Conservation (phyloP, 2,888 invertebrate genomes). For the Allacma fusca region DNA sequence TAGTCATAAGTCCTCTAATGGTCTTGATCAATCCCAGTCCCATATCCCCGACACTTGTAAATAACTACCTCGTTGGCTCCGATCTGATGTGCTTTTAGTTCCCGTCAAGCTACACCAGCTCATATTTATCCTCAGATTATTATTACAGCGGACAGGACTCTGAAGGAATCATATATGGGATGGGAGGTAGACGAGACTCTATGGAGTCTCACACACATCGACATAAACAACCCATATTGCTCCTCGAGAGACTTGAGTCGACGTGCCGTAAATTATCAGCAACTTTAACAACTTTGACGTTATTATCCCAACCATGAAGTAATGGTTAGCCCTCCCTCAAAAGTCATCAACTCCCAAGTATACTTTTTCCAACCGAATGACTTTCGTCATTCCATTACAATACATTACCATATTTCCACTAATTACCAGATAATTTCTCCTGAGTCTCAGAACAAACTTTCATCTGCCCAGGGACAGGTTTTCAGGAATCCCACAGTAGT, state of each 20-base stretch:
- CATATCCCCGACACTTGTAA: not conserved
- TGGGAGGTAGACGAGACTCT: not conserved
- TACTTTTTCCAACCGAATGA: not conserved
- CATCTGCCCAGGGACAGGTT: no score
- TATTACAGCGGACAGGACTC: not conserved
- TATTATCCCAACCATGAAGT: constrained; percentile 6
- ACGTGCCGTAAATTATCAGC: not conserved
- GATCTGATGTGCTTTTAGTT: not conserved
- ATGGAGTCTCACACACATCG: no score
- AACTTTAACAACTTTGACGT: not conserved
- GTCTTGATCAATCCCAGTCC: not conserved
- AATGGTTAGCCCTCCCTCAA: not conserved
- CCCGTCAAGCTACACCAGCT: not conserved
- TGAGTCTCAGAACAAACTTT: no score
- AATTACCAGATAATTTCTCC: no score
- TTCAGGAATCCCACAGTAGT: no score
- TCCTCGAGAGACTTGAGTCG: not conserved
- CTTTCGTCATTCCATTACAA: not conserved
- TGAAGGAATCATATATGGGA: not conserved
- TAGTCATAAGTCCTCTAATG: constrained; percentile 18
- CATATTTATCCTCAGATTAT: not conserved
- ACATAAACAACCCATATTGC: no score
- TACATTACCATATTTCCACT: constrained; percentile 10
- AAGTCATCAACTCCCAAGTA: not conserved
- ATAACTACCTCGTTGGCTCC: not conserved